These are phyloP conservation scores for Hippocampus kuda DNA, from an alignment of 2,797 vertebrate genomes.

Conservation along the genomic window DNA sequence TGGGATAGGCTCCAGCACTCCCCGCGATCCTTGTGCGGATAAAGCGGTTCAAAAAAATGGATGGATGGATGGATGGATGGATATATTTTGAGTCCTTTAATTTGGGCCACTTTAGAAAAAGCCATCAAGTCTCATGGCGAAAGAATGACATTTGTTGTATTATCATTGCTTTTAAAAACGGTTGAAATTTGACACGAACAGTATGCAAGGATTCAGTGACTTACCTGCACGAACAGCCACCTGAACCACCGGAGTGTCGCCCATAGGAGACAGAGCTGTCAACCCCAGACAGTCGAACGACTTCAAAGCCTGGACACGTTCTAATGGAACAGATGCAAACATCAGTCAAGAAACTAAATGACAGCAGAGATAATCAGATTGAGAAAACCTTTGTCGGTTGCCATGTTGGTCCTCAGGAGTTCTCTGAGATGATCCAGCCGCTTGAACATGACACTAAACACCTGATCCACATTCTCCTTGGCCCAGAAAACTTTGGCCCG, in stretches of 20 bases:
- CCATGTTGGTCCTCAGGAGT: slow-evolving; percentile 72
- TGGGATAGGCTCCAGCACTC: no score
- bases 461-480: slow-evolving; percentile 67
- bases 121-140: not conserved
- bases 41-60: no score
- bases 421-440: slow-evolving; percentile 67
- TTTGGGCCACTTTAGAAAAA: not conserved
- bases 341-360: not conserved
- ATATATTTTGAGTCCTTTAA: no score
- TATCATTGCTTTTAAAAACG: no score
- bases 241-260: slow-evolving; percentile 36
- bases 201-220: no score
- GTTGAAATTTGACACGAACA: no score
- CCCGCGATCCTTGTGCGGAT: no score
- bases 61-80: no score
- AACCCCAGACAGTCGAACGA: slow-evolving; percentile 41
- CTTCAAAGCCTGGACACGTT: slow-evolving; percentile 52
- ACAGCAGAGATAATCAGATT: no score
- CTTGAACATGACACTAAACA: slow-evolving; percentile 65
- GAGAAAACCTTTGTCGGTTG: slow-evolving; percentile 74
- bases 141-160: not conserved
- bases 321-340: slow-evolving; percentile 33
- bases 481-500: slow-evolving; percentile 74
- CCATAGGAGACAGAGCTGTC: not conserved
- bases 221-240: slow-evolving; percentile 59